Evolutionary conservation across 2,113 vertebrate genomes (phyloP).

Genomic region (Psammodynastes pulverulentus): DNA sequence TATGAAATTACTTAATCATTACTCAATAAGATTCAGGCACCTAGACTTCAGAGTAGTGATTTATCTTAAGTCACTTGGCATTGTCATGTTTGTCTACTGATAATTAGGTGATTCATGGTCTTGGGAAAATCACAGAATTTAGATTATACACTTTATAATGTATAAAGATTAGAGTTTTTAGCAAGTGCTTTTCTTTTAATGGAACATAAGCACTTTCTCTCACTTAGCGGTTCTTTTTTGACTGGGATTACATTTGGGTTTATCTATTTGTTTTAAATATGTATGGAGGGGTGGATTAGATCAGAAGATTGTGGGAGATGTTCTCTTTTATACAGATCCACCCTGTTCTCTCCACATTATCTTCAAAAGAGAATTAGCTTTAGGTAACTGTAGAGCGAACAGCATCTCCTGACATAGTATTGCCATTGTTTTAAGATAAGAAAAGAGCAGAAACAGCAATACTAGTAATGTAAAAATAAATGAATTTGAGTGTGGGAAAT

Average conservation of each 20-base stretch:
- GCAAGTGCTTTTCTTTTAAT: neutral
- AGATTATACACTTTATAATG: neutral
- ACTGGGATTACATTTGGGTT: neutral
- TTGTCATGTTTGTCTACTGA: neutral
- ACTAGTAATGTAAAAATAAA: neutral
- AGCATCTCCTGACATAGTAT: neutral
- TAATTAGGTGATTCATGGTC: neutral
- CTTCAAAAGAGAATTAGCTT: neutral
- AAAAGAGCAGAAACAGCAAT: neutral
- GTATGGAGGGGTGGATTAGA: neutral
- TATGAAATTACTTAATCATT: neutral
- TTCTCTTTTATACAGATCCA: neutral
- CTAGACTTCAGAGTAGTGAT: neutral
- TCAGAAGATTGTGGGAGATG: neutral
- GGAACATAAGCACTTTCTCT: neutral
- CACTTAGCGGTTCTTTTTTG: neutral
- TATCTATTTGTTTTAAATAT: neutral
- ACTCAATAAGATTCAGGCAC: neutral
- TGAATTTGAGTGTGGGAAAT: neutral
- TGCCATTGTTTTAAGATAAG: neutral
- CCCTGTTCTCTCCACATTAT: neutral
- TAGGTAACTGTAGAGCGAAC: neutral
- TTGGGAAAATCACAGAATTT: neutral
- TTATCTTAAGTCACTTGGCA: neutral
- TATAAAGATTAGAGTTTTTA: neutral